Percentiles rank a stretch among this genome's conserved stretches.
These are phyloP conservation scores for Ganaspis sp. DNA, from an alignment of 1,140 invertebrate genomes.

Conservation along the genomic window DNA sequence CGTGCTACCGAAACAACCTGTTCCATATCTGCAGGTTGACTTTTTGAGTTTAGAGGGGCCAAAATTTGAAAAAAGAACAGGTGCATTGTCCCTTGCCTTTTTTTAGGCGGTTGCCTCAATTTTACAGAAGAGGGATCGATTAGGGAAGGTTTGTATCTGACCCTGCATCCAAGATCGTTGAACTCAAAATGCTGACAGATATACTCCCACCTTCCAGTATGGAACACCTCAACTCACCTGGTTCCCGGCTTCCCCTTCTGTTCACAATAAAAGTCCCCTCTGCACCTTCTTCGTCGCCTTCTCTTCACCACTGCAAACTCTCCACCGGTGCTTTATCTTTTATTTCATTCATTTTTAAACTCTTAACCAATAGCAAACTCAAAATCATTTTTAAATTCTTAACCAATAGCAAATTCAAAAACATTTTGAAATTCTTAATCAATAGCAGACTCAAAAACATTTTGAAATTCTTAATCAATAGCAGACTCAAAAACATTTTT, in stretches of 20 bases:
- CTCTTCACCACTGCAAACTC: conserved; percentile 40
- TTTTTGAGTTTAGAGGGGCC: conserved; percentile 38
- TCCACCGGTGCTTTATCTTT: not conserved
- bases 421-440: too few species aligned
- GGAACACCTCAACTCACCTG: conserved; percentile 1
- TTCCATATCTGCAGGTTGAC: not conserved
- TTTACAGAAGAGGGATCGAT: conserved; percentile 44
- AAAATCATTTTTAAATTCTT: too few species aligned
- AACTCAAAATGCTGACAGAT: conserved; percentile 71
- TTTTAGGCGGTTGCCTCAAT: conserved; percentile 7
- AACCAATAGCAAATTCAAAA: too few species aligned
- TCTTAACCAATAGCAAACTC: too few species aligned
- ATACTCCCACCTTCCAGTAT: conserved; percentile 34
- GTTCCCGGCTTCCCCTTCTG: conserved; percentile 25
- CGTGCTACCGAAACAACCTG: conserved; percentile 22
- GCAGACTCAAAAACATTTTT: too few species aligned
- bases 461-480: too few species aligned
- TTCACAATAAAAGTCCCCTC: conserved; percentile 10
- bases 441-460: too few species aligned
- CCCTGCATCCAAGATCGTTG: conserved; percentile 70
- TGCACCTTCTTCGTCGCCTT: conserved; percentile 16
- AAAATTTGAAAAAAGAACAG: conserved; percentile 37
- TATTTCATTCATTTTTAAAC: not conserved
- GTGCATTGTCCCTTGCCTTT: conserved; percentile 14
- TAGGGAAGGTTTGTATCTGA: conserved; percentile 51